Percentiles rank a stretch among this genome's conserved stretches.
These are phyloP conservation scores for Psammodynastes pulverulentus DNA, from an alignment of 2,113 vertebrate genomes.

Conservation along the genomic window DNA sequence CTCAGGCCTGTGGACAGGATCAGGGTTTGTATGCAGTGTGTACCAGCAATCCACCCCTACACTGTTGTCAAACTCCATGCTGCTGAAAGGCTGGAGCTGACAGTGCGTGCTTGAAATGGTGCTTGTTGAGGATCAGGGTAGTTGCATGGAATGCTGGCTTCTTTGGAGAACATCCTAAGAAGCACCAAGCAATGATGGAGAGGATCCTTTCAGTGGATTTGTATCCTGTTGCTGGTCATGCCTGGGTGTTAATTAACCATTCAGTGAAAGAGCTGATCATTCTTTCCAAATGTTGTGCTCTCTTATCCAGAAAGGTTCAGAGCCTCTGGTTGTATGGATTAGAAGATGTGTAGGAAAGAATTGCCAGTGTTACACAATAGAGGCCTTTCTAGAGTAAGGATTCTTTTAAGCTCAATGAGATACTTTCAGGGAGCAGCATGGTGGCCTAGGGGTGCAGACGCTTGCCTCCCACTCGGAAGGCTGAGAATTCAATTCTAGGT, in stretches of 20 bases:
- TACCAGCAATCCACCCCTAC: too few species aligned
- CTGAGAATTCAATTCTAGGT: background rate
- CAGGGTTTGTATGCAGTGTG: too few species aligned
- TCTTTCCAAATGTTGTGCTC: background rate
- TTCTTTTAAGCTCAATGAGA: background rate
- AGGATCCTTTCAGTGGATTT: background rate
- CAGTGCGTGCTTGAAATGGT: background rate
- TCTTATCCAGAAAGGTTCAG: background rate
- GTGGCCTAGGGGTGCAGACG: background rate
- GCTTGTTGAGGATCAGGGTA: background rate
- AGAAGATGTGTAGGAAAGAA: background rate
- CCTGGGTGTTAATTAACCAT: background rate
- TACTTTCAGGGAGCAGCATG: background rate
- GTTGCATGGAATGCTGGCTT: background rate
- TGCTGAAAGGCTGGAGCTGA: too few species aligned
- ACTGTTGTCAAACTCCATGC: too few species aligned
- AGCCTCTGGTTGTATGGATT: background rate
- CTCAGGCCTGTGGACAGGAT: too few species aligned
- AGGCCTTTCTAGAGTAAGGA: background rate
- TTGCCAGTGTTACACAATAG: background rate
- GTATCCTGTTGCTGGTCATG: background rate
- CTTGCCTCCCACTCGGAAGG: background rate
- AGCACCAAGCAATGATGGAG: background rate
- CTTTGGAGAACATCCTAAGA: background rate
- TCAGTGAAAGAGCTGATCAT: background rate